Evolutionary conservation across 2,888 invertebrate species (phyloP).

Genomic region (Synanthedon vespiformis): DNA sequence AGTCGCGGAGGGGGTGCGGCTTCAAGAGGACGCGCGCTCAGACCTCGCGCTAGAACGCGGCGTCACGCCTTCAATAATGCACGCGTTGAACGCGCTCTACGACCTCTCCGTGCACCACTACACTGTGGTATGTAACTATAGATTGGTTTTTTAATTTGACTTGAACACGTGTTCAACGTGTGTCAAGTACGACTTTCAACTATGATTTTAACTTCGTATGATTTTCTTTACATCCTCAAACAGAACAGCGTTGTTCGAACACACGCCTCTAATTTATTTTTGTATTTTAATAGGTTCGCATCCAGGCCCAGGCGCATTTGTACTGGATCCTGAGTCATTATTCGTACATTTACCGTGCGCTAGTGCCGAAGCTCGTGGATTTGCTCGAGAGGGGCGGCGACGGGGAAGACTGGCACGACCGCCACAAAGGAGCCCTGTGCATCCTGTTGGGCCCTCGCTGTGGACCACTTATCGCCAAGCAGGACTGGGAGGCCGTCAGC

Average conservation of each 20-base stretch:
- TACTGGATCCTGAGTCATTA: constrained; percentile 73
- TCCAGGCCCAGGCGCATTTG: constrained; percentile 75
- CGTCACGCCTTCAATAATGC: constrained; percentile 38
- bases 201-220: neutral
- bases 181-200: no score
- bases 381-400: constrained; percentile 62
- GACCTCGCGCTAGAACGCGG: constrained; percentile 54
- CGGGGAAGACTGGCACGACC: constrained; percentile 63
- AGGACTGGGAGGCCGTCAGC: constrained; percentile 80
- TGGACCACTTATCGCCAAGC: constrained; percentile 75
- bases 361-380: constrained; percentile 73
- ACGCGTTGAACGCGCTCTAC: constrained; percentile 37
- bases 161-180: no score
- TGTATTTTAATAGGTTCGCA: constrained; percentile 58
- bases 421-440: constrained; percentile 78
- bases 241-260: neutral
- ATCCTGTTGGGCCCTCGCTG: constrained; percentile 77
- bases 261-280: neutral
- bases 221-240: neutral
- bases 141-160: no score
- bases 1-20: constrained; percentile 62
- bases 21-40: constrained; percentile 70
- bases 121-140: constrained; percentile 35
- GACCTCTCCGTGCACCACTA: constrained; percentile 49
- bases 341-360: constrained; percentile 76